Base-by-base conservation (phyloP, 2,797 vertebrate species). In the Crossoptilon crossoptilon region DNA sequence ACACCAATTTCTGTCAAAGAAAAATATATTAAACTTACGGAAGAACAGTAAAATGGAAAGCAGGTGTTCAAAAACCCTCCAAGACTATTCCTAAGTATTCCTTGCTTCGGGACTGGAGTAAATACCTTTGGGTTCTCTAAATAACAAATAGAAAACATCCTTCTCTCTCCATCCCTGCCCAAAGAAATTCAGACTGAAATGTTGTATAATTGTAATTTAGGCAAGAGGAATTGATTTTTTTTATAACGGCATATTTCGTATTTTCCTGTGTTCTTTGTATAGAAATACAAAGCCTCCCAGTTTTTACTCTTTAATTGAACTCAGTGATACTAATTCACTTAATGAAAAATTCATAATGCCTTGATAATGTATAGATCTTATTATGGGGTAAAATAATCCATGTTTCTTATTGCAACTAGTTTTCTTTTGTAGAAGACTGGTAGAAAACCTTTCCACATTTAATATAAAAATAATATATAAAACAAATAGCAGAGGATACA, bases 71-170 rank as follows among this genome's bases (percentile, higher is more conserved):
- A 87, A 95, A 88, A 12, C 56, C 11, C 13, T 95, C 82, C 74
- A 76, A 89, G 55, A 87, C 68, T 79, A 55, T 94, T 89, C 19
- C 77, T 43, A 43, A 76, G 51, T 95, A 80, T 82, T 91, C 94
- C 75, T 70, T 94, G 24, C 70, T 85, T 64, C 59, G 80, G 55
- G 70, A 86, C 94, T 93, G 53, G 31, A 92, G 64, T 41, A 82
- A 90, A 63, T 69, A 80, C 83, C 41, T 56, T 79, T 60, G 62
- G 53, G 69, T 76, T 62, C 70, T 66, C 83, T 83, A 90, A 81
- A 88, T 44, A 62, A 79, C 68, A 88, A 63, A 55, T 64, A 84
- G 71, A 93, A 90, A 77, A 64, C 1, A 41, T 46, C 9, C 80
- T 93, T 80, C 11, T 79, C 22, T 72, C 51, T 76, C 18, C 27